These are phyloP conservation scores for Monomorium pharaonis DNA, from an alignment of 1,140 invertebrate species.

Conservation along the genomic window DNA sequence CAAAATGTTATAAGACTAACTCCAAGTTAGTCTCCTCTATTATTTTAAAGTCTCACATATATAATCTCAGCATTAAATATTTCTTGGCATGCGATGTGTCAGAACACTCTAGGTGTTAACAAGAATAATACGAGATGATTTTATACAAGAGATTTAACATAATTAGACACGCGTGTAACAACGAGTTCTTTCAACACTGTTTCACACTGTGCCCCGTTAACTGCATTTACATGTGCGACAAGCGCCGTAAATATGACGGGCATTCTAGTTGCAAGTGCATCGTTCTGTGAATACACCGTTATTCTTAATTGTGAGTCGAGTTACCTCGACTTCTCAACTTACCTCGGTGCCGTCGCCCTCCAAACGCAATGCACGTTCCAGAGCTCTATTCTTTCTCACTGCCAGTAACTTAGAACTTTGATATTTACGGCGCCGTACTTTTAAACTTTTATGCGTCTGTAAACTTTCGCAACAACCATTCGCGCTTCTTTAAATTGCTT, in stretches of 20 bases:
- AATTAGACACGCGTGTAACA: slow-evolving; percentile 9
- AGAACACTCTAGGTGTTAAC: not conserved
- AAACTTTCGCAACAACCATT: slow-evolving; percentile 34
- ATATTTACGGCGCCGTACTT: slow-evolving; percentile 31
- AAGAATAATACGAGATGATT: slow-evolving; percentile 12
- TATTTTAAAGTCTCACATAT: not conserved
- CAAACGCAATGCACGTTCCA: not conserved
- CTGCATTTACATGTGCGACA: slow-evolving; percentile 35
- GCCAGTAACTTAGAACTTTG: slow-evolving; percentile 3
- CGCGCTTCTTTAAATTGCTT: not conserved
- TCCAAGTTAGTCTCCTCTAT: not conserved
- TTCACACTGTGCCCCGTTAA: slow-evolving; percentile 22
- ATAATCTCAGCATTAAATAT: slow-evolving; percentile 2
- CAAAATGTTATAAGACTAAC: too few species aligned
- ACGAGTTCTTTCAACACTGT: not conserved
- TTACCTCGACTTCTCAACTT: not conserved
- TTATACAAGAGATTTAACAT: not conserved
- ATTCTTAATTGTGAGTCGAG: slow-evolving; percentile 21
- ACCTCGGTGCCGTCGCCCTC: slow-evolving; percentile 7
- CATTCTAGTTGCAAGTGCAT: slow-evolving; percentile 39
- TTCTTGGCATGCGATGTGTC: not conserved
- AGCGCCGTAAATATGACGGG: slow-evolving; percentile 14
- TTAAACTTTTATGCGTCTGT: slow-evolving; percentile 20
- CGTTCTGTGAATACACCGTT: slow-evolving; percentile 43
- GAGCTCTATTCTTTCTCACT: not conserved